phyloP scores from a whole-genome alignment of 2,797 vertebrate genomes.

The Taenioides sp. region DNA sequence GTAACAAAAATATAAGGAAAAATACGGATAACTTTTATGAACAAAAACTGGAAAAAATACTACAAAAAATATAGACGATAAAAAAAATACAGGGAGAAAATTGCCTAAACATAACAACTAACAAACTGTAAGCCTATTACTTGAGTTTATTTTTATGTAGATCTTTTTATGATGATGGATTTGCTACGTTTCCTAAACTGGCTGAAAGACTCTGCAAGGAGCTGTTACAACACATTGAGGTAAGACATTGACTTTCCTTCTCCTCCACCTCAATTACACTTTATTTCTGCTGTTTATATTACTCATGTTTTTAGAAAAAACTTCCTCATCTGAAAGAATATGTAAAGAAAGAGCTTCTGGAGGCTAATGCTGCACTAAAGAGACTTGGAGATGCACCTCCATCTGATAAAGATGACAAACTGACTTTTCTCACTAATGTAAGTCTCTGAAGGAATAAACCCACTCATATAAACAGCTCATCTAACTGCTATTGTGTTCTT shows the following conservation, averaged over 20 bases:
- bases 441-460: neutral
- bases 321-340: conserved; percentile 5
- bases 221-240: neutral
- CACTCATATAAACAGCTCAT: neutral
- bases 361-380: neutral
- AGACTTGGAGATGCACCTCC: neutral
- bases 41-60: too few relatives aligned
- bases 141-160: neutral
- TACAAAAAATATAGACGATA: too few relatives aligned
- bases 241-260: neutral
- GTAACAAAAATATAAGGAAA: too few relatives aligned
- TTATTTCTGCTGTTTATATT: neutral
- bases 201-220: neutral
- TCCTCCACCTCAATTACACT: neutral
- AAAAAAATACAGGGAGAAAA: too few relatives aligned
- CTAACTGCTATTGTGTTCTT: neutral
- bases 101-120: too few relatives aligned
- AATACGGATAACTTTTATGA: too few relatives aligned
- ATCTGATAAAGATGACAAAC: neutral
- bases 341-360: neutral
- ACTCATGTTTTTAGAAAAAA: neutral
- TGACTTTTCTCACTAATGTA: conserved; percentile 3
- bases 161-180: neutral
- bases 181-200: neutral
- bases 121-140: too few relatives aligned